phyloP scores from a whole-genome alignment of 1,140 invertebrate species.

The Diplogasteroides magnus region DNA sequence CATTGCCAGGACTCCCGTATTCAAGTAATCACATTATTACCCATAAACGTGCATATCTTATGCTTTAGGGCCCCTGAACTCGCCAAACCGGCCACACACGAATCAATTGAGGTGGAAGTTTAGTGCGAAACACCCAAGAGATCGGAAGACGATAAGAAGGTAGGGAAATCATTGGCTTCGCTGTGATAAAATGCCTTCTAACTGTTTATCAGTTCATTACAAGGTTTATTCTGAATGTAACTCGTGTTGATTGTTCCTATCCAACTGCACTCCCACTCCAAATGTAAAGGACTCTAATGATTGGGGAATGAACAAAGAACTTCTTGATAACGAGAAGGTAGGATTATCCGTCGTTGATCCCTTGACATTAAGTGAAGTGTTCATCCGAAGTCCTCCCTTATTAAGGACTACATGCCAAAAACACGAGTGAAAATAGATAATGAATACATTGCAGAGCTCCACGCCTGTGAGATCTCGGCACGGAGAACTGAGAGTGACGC shows the following conservation, averaged over 20 bases:
- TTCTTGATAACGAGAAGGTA: not conserved
- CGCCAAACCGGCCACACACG: not conserved
- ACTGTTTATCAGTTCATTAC: no score
- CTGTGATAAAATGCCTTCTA: no score
- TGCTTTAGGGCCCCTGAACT: not conserved
- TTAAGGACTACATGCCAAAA: not conserved
- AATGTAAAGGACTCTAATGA: not conserved
- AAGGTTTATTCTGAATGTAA: no score
- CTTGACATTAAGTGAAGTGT: no score
- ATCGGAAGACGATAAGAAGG: no score
- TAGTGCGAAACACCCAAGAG: not conserved
- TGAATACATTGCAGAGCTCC: not conserved
- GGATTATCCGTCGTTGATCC: not conserved
- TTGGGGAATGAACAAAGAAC: not conserved
- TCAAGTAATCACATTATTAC: no score
- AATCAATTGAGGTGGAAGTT: not conserved
- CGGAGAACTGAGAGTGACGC: not conserved
- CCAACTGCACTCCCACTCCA: not conserved
- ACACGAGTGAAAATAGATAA: not conserved
- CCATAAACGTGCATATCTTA: no score
- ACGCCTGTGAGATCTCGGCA: not conserved
- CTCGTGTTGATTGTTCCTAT: not conserved
- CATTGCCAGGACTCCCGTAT: not conserved
- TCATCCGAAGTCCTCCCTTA: not conserved
- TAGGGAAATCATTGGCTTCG: no score